Percentiles rank a stretch among this genome's conserved stretches.
Conservation (phyloP, 2,797 vertebrate genomes). For the Pachyuromys duprasi region DNA sequence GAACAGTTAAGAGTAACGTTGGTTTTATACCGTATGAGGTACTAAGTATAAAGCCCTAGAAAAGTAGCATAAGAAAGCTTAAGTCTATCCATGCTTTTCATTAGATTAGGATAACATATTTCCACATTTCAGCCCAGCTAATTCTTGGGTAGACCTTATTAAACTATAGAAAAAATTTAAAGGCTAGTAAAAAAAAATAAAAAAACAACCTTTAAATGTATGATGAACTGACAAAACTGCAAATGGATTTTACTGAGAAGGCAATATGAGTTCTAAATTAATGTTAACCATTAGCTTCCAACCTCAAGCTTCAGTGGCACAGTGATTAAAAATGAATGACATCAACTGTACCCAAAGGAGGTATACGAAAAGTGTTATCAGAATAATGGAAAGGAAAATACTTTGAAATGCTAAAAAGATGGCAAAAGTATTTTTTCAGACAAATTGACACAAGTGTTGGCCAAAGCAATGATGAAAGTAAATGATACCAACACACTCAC, state of each 20-base stretch:
- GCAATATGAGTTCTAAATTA: constrained; percentile 34
- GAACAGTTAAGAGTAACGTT: neutral
- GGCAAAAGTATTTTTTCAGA: neutral
- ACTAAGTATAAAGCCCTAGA: neutral
- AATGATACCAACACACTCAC: neutral
- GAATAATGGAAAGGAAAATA: constrained; percentile 30
- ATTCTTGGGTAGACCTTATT: constrained; percentile 5
- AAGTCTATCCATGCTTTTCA: neutral
- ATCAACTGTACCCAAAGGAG: neutral
- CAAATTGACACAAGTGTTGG: neutral
- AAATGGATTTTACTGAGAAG: constrained; percentile 41
- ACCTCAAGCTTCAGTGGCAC: neutral
- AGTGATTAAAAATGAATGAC: neutral
- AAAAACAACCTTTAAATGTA: neutral
- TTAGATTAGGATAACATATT: neutral
- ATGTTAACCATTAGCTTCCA: constrained; percentile 40
- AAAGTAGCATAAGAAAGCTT: neutral
- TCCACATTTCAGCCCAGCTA: neutral
- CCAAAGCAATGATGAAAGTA: neutral
- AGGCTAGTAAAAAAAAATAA: neutral
- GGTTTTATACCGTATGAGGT: neutral
- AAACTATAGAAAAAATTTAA: neutral
- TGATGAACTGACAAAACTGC: constrained; percentile 23
- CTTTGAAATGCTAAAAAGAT: neutral
- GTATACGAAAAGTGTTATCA: constrained; percentile 4